Base-by-base conservation (phyloP, 2,113 vertebrate genomes). In the Rhinopomastus cyanomelas region DNA sequence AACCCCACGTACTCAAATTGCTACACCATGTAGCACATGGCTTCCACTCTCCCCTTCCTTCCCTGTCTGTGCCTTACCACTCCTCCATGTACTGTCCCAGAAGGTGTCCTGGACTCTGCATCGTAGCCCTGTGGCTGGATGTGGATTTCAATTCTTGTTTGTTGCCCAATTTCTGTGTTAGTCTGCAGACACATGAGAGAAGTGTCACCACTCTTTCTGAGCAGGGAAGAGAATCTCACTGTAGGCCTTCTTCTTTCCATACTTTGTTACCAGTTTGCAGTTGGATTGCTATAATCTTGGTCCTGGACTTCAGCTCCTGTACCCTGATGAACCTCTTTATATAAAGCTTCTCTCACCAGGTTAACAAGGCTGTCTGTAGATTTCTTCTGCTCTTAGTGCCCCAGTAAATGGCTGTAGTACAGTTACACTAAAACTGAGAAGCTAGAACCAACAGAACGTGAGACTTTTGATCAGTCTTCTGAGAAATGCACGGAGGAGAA, bases 1-100 rank as follows among this genome's bases (percentile, higher is more conserved):
- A 88, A 65, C 17, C 15, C 19, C 5, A 4, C 5, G 22, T 46
- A 36, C 46, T 51, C 30, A 39, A 39, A 26, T 30, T 57, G 52
- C 52, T 37, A 12, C 21, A 77, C 21, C 64, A 7, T 2, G 1
- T 26, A 69, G 48, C 23, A 49, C 0, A 0, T 55, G 20, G 30
- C 9, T 88, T 83, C 27, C 16, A 5, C 51, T 56, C 42, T 79
- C 30, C 14, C 9, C 20, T 16, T 55, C 62, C 12, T 66, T 81
- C 32, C n/a, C 20, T 71, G 6, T 6, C 79, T 62, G 37, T 16
- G 30, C 25, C 4, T 3, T 19, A 11, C n/a, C 66, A 37, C 26
- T 78, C 48, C 39, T 81, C 34, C 3, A 2, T 0, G 0, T 42
- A 39, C 18, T 68, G 15, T 59, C 34, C 32, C 16, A 80, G 32